Base-by-base conservation (phyloP, 2,113 vertebrate genomes). In the western clawed frog (Xenopus tropicalis) region DNA sequence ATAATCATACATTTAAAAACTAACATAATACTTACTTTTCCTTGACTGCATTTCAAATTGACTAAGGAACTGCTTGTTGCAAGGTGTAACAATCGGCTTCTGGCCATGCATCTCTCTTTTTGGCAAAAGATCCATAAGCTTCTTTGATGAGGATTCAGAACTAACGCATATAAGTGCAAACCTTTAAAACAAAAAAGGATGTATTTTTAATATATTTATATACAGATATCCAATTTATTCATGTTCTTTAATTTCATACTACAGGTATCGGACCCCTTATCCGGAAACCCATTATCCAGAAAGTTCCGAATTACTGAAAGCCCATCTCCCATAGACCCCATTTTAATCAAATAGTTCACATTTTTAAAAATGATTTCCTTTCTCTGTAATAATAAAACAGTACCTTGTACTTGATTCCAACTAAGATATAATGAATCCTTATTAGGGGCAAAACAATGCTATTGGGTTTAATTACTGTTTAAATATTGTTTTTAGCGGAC, bases 11-110 rank as follows among this genome's bases (percentile, higher is more conserved):
- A 23, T 23, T 13, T 22, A 59, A 14, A 59, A 12, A 23, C 57
- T 14, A 21, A 16, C 51, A 78, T 56, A 21, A 66, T n/a, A 75
- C 94, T 92, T 94, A 98, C 97, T 98, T 94, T 99, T 99, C 76
- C 96, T 91, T 69, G 97, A 99, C 85, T 99, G 97, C 94, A 98
- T 93, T 92, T 99, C 98, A 90, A 99, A 98, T 66, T 99, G 98
- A 90, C 96, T 98, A 83, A 99, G 92, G 42, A 98, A 98, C 82
- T 99, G 98, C 78, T 98, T 98, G 88, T 99, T 99, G 86, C 97
- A 98, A 0, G 98, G 96, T 19, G 98, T 98, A 73, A 99, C 95
- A 58, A 98, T 95, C 66, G 96, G 98, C 90, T 96, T 99, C 81
- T 99, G 98, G 56, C 96, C 96, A 61, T 99, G 98, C 24, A 99